Percentiles rank a stretch among this genome's conserved stretches.
phyloP scores from a whole-genome alignment of 2,888 invertebrate species.

The Morpho helenor region DNA sequence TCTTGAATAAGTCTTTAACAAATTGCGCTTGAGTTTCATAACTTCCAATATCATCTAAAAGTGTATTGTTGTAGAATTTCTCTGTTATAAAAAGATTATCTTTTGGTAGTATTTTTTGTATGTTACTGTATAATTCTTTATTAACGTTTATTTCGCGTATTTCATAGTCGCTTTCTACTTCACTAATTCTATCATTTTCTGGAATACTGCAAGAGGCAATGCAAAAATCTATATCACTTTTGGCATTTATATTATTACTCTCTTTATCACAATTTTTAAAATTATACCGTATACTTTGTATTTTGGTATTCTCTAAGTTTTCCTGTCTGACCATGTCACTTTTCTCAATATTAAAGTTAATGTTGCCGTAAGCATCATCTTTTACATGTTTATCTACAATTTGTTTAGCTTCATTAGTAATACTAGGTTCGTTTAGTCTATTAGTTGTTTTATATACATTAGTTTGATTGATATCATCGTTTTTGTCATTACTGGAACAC shows the following conservation, averaged over 20 bases:
- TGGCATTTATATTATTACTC: not conserved
- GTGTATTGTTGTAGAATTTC: slow-evolving; percentile 56
- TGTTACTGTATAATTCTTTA: slow-evolving; percentile 5
- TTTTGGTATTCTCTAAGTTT: not conserved
- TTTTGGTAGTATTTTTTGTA: slow-evolving; percentile 35
- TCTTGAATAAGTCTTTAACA: slow-evolving; percentile 57
- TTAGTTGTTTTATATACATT: not conserved
- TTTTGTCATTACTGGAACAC: slow-evolving; percentile 10
- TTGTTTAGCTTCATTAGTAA: slow-evolving; percentile 4
- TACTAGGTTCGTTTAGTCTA: no score
- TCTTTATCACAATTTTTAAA: not conserved
- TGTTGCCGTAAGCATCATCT: not conserved
- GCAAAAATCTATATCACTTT: not conserved
- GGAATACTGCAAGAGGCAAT: not conserved
- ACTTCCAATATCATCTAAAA: slow-evolving; percentile 47
- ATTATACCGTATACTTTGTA: not conserved
- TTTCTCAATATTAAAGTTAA: not conserved
- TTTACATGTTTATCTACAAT: not conserved
- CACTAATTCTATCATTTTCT: not conserved
- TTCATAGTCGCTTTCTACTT: slow-evolving; percentile 3
- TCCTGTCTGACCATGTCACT: not conserved
- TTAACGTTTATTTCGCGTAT: no score
- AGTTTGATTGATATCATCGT: slow-evolving; percentile 15
- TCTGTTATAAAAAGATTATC: slow-evolving; percentile 57
- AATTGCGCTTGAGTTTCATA: slow-evolving; percentile 63